Evolutionary conservation across 2,113 vertebrate genomes (phyloP), one percentile per base, ranked within the genome.

Genomic region (Tragelaphus scriptus): DNA sequence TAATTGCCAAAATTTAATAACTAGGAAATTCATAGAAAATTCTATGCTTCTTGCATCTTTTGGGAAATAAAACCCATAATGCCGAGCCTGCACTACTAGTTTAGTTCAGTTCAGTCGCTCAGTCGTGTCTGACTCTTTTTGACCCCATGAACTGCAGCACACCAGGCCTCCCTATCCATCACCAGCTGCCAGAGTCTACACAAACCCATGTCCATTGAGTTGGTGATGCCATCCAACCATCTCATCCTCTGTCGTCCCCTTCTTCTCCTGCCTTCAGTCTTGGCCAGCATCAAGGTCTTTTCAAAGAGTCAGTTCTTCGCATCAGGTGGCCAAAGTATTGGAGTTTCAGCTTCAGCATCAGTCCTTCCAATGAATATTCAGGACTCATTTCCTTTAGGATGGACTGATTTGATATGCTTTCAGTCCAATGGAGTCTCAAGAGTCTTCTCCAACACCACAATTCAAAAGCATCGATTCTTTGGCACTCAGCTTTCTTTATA

Each of bases 151-250:
- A 71, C 19, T 0, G 0, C 5, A 71, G 68, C 68, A 40, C 1
- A 3, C 2, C 19, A 40, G n/a, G 68, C 68, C 68, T 71, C 68
- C 68, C n/a, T 71, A 2, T 23, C 68, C n/a, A 71, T 5, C n/a
- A 71, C 5, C 68, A 71, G 12, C n/a, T 71, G 9, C 68, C 3
- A 0, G 2, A 71, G n/a, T 40, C 19, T 11, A 71, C 19, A 21
- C n/a, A 71, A 71, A 40, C 9, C 19, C 68, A 23, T 12, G n/a
- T 40, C n/a, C 68, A 71, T 36, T 40, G 68, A 11, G 2, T 71
- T 0, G 0, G n/a, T 71, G 10, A 71, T 0, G 0, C n/a, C n/a
- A 71, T 40, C n/a, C n/a, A 40, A 40, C 68, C n/a, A 71, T 12
- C 68, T 71, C 19, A 23, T 71, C 68, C 5, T 6, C 16, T 68